Percentiles rank a stretch among this genome's conserved stretches.
These are phyloP conservation scores for Petromus typicus DNA, from an alignment of 2,113 vertebrate species.

Conservation along the genomic window DNA sequence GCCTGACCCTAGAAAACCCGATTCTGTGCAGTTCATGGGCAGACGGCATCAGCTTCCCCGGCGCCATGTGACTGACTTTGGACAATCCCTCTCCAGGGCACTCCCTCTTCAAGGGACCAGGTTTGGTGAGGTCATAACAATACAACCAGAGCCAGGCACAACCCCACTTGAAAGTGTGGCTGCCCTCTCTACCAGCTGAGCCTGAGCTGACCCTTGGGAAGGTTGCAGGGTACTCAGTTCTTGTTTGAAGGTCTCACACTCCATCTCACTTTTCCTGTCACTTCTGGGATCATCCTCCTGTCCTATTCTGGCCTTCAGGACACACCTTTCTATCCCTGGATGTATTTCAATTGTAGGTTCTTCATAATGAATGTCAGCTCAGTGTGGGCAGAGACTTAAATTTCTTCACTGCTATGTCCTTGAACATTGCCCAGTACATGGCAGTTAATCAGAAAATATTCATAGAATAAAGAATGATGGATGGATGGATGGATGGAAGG, in stretches of 20 bases:
- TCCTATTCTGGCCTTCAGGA: not conserved
- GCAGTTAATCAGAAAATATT: not conserved
- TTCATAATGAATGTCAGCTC: not conserved
- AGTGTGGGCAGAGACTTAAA: not conserved
- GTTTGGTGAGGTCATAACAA: not conserved
- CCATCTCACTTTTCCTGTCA: not conserved
- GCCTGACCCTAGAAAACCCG: too few relatives aligned
- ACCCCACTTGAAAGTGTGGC: not conserved
- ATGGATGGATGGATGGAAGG: too few relatives aligned
- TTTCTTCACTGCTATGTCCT: not conserved
- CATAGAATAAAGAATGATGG: not conserved
- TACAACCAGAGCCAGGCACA: not conserved
- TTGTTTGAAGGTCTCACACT: not conserved
- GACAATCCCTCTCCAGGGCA: too few relatives aligned
- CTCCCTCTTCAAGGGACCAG: not conserved
- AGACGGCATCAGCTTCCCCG: not conserved
- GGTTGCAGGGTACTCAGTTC: rapidly evolving
- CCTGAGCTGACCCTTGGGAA: not conserved
- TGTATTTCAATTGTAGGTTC: not conserved
- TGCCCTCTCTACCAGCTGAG: not conserved
- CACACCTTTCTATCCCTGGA: not conserved
- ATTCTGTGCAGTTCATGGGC: not conserved
- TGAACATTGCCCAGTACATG: not conserved
- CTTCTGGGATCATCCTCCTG: too few relatives aligned
- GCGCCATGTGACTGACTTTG: too few relatives aligned